Base-by-base conservation (phyloP, 2,888 invertebrate genomes). In the Scaptodrosophila latifasciaeformis region DNA sequence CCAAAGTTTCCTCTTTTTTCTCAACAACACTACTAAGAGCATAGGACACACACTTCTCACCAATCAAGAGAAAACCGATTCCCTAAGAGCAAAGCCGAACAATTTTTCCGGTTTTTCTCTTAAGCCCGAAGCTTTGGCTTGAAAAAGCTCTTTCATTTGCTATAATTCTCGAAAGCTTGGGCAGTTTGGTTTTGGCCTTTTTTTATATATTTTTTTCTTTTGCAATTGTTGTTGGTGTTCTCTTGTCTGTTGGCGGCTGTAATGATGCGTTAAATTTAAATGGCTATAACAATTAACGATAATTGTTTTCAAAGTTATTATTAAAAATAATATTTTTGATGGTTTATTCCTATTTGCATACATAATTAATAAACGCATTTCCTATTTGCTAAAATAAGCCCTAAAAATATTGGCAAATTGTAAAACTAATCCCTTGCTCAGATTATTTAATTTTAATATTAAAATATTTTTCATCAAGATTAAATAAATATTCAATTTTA, bases 231-330 rank as follows among this genome's bases (percentile, higher is more conserved):
- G 30, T 42, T 48, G 50, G 40, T 45, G 6, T 30, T 47, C 43
- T 13, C 37, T 37, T 37, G 13, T 17, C 37, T 37, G 17, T 37
- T 13, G 37, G 37, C 46, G 29, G 59, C 35, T 53, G 77, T 80
- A 75, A 75, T 80, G 81, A 80, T 74, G 81, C 81, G 78, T 75
- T 80, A 77, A 80, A 75, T 75, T 75, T 75, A 80, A 75, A 75
- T 77, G 75, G 67, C 70, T 49, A 70, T 70, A 70, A 78, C 78
- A 77, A 80, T 76, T 76, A 80, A 80, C 62, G 81, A 58, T 80
- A 77, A 80, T 80, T 74, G 68, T 62, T 56, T 59, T 65, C 65
- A 35, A 77, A 77, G 61, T 76, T 76, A 80, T 76, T 80, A 65
- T 76, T 63, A 59, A 78, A n/a, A n/a, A n/a, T n/a, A 3, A 40